A percentile compares a stretch with the other conserved stretches of the same genome.
Evolutionary conservation across 2,113 vertebrate species (phyloP).

Genomic region (Promerops cafer): DNA sequence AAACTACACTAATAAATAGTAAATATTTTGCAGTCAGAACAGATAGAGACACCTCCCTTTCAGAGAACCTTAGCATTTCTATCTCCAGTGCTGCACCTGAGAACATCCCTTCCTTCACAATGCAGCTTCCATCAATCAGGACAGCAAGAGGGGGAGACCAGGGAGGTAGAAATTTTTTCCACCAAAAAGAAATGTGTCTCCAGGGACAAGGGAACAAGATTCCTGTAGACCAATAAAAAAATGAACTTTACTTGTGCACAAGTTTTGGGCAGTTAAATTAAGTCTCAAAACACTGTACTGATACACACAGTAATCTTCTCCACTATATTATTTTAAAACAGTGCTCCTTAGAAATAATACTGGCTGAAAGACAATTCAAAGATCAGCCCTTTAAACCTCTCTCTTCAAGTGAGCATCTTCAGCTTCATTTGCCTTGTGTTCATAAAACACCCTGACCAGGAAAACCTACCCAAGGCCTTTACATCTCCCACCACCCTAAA

Average conservation of each 20-base stretch:
- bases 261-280: not conserved
- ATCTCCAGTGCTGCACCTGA: slow-evolving; percentile 46
- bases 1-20: not conserved
- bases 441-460: not conserved
- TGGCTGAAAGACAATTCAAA: not conserved
- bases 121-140: slow-evolving; percentile 67
- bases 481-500: not conserved
- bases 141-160: slow-evolving; percentile 62
- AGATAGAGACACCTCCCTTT: not conserved
- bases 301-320: not conserved
- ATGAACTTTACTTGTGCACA: not conserved
- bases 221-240: slow-evolving; percentile 28
- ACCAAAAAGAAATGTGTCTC: slow-evolving; percentile 57
- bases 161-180: slow-evolving; percentile 19
- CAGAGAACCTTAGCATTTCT: not conserved
- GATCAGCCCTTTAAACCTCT: not conserved
- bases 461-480: not conserved
- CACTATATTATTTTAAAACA: not conserved
- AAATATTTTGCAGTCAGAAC: not conserved
- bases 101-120: slow-evolving; percentile 73
- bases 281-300: not conserved
- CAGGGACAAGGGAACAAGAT: slow-evolving; percentile 58
- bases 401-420: not conserved
- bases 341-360: not conserved
- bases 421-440: not conserved